Evolutionary conservation across 2,888 invertebrate genomes (phyloP).

Genomic region (Latrodectus elegans): DNA sequence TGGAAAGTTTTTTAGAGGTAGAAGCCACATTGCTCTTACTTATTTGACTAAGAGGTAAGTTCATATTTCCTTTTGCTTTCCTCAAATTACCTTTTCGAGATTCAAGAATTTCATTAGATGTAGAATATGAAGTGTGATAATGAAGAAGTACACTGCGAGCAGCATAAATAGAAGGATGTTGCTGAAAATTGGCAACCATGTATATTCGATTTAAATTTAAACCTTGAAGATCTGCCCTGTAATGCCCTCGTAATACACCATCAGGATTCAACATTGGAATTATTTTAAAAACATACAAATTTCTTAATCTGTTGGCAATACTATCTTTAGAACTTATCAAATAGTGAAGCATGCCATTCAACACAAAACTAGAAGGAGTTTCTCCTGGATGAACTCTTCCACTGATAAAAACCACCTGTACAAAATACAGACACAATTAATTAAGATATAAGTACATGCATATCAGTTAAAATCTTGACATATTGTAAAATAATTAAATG

Average conservation of each 20-base stretch:
- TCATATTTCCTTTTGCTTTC: slow-evolving; percentile 25
- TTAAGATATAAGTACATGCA: background rate
- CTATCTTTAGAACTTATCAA: slow-evolving; percentile 84
- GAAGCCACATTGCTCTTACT: background rate
- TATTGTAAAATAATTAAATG: too few species aligned
- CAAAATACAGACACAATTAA: slow-evolving; percentile 3
- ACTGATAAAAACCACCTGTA: slow-evolving; percentile 86
- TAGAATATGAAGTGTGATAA: slow-evolving; percentile 73
- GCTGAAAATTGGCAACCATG: slow-evolving; percentile 82
- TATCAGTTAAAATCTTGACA: too few species aligned
- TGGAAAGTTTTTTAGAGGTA: slow-evolving; percentile 37
- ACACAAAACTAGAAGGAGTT: slow-evolving; percentile 80
- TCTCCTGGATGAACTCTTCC: slow-evolving; percentile 95
- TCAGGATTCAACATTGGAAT: slow-evolving; percentile 94
- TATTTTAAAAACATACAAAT: slow-evolving; percentile 77
- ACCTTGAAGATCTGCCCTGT: slow-evolving; percentile 89
- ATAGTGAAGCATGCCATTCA: slow-evolving; percentile 90
- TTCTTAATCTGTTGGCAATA: slow-evolving; percentile 83
- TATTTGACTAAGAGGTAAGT: slow-evolving; percentile 14
- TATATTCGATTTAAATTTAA: slow-evolving; percentile 92
- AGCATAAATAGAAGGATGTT: slow-evolving; percentile 90
- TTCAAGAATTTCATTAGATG: background rate
- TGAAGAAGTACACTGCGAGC: slow-evolving; percentile 81
- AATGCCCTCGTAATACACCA: slow-evolving; percentile 89
- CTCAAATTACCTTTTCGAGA: slow-evolving; percentile 17